phyloP scores from a whole-genome alignment of 2,113 vertebrate genomes.

The Odocoileus virginianus region DNA sequence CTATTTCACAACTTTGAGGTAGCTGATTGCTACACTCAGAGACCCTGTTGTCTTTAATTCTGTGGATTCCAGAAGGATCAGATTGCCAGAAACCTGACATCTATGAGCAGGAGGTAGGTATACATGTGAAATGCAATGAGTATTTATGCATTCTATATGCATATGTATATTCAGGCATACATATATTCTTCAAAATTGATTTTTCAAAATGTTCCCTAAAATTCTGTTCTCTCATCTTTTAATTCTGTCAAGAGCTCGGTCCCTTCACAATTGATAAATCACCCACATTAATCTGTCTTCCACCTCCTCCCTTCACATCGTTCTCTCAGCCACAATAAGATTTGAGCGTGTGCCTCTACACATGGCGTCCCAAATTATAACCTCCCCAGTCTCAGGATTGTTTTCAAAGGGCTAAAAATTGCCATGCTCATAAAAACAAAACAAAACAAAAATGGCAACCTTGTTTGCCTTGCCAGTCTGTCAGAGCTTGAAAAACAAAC shows the following conservation, averaged over 20 bases:
- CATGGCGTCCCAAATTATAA: slow-evolving; percentile 66
- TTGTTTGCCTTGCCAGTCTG: slow-evolving; percentile 72
- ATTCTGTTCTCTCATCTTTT: neutral
- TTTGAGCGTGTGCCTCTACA: slow-evolving; percentile 43
- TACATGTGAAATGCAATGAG: neutral
- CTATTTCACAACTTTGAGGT: neutral
- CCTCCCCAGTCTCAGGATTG: slow-evolving; percentile 43
- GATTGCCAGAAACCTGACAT: neutral
- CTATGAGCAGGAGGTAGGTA: neutral
- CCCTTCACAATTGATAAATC: slow-evolving; percentile 52
- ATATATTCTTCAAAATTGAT: slow-evolving; percentile 19
- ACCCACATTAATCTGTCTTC: slow-evolving; percentile 56
- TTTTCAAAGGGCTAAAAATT: slow-evolving; percentile 72
- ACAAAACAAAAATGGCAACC: slow-evolving; percentile 75
- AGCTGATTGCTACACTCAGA: neutral
- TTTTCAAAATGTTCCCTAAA: slow-evolving; percentile 8
- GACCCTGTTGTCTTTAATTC: neutral
- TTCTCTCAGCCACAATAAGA: slow-evolving; percentile 59
- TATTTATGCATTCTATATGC: neutral
- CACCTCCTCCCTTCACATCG: slow-evolving; percentile 29
- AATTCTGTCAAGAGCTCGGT: slow-evolving; percentile 38
- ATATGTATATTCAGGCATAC: slow-evolving; percentile 2
- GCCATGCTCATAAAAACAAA: slow-evolving; percentile 66
- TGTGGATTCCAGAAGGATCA: neutral
- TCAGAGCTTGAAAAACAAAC: slow-evolving; percentile 73